Evolutionary conservation across 2,888 invertebrate species (phyloP), one percentile per base, ranked within the genome.

Genomic region (Drosophila fungiperda): DNA sequence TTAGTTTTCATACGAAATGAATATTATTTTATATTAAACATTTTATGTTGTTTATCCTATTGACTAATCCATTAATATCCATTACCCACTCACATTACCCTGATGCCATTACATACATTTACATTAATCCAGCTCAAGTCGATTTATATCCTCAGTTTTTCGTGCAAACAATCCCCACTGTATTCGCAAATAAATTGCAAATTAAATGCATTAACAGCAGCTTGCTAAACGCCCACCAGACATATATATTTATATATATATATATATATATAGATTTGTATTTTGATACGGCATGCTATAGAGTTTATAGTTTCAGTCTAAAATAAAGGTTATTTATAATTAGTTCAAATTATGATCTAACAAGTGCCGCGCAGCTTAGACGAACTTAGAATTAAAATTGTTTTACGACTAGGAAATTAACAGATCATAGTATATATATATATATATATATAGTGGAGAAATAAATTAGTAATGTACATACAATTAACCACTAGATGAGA

Each of bases 381-480:
- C 80, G 89, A 84, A 87, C 73, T 81, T 72, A 67, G 84, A 88
- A 86, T 86, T 80, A 78, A 66, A 73, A 58, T 69, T 67, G 40
- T 69, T 63, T 35, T 80, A 80, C 65, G 55, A 61, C 65, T 33
- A 50, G 63, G n/a, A 49, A 62, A 67, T 42, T 60, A 54, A 38
- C 55, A 32, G 26, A 29, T 58, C 55, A 7, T 4, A 33, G 32
- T 35, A 35, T 35, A 15, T 20, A 15, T 11, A 9, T 54, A 12
- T 54, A 12, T 23, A 66, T 38, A 33, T n/a, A 15, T 38, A 50
- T 29, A 57, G 42, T 58, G 29, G 52, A 59, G 29, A 32, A 55
- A 49, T 60, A 66, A 78, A 58, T 60, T 59, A 71, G 57, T 32
- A 83, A 69, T 78, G 63, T 67, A 72, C 73, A 81, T 75, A 79